Conservation (phyloP, 2,113 vertebrate genomes). For the Neotoma lepida region DNA sequence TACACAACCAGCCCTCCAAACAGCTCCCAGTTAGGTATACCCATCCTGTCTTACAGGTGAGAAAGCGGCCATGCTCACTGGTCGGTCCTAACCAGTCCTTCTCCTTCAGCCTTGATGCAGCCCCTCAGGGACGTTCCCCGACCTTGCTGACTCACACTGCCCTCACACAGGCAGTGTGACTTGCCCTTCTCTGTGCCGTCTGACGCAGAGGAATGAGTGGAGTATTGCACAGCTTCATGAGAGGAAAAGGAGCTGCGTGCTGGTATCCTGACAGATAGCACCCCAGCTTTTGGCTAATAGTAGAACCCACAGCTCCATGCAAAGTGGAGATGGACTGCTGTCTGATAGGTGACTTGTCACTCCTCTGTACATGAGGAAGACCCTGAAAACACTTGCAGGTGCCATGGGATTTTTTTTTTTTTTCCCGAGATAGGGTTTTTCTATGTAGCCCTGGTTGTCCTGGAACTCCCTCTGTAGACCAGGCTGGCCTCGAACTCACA, state of each 20-base stretch:
- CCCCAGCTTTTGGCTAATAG: not conserved
- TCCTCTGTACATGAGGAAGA: not conserved
- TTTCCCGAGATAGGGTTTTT: too few relatives aligned
- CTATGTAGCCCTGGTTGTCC: too few relatives aligned
- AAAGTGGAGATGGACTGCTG: not conserved
- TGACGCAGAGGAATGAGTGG: not conserved
- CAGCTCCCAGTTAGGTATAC: not conserved
- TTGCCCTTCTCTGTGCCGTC: not conserved
- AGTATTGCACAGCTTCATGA: fast-evolving
- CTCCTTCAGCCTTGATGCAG: not conserved
- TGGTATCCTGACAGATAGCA: not conserved
- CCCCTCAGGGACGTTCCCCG: not conserved
- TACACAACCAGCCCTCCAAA: not conserved
- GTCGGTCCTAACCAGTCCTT: not conserved
- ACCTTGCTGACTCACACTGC: not conserved
- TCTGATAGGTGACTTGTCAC: not conserved
- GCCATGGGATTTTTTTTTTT: not conserved
- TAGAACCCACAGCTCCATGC: not conserved
- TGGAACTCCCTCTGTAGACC: not conserved
- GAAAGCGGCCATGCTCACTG: not conserved
- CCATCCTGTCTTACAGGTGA: not conserved
- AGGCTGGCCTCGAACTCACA: too few relatives aligned
- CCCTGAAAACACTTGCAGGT: not conserved
- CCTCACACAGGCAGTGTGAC: too few relatives aligned
- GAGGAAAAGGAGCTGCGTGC: not conserved